Evolutionary conservation across 2,888 invertebrate genomes (phyloP), one percentile per base, ranked within the genome.

Genomic region (Campoplex capitator): DNA sequence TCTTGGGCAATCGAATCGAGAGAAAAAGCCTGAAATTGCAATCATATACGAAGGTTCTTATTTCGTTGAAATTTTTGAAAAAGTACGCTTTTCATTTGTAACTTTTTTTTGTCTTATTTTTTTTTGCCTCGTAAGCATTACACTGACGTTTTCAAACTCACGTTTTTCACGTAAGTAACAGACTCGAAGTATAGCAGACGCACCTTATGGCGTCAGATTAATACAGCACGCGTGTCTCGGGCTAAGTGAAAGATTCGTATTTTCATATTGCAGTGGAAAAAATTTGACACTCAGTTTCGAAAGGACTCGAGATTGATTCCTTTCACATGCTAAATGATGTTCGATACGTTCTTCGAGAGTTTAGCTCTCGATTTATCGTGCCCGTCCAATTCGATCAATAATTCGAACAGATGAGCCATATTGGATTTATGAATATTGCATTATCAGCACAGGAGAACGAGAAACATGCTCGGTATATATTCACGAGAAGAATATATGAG

Each of bases 391-490:
- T 91, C 90, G 91, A 91, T 92, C 91, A 84, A 91, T 90, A 90
- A 90, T 89, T 88, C 89, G 71, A 67, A 51, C 78, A 68, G 54
- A 78, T 58, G 79, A 88, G 89, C 88, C 89, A 91, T 91, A 92
- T 92, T 90, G 91, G 90, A 91, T 92, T 91, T 91, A 89, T 90
- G 89, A 90, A 90, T 92, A 92, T 91, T 90, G 90, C 88, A 90
- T 91, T 81, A 89, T 87, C 86, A 83, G 78, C 68, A 62, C 77
- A 67, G 73, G 77, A 51, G 71, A 68, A 18, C 56, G 80, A 70
- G 75, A 77, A 48, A 73, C 38, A 68, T 58, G n/a, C 42, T 38
- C 48, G 48, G 38, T 54, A 54, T n/a, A 18, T 67, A 81, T 38
- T 67, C 71, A 45, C 67, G 54, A 23, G 28, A n/a, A 56, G 76